phyloP scores from a whole-genome alignment of 2,797 vertebrate species.

The Gila robusta region DNA sequence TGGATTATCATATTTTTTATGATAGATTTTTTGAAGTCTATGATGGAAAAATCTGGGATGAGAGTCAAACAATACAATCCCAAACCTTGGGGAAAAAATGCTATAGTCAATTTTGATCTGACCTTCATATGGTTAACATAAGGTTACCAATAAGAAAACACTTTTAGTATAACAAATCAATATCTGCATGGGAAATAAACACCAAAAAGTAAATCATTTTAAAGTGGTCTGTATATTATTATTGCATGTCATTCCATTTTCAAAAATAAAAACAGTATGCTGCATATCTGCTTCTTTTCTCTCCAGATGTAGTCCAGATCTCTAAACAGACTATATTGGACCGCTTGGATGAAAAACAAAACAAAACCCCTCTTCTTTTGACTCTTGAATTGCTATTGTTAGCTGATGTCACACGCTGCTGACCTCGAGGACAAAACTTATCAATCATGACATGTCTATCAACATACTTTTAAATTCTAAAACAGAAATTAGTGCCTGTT shows the following conservation, averaged over 20 bases:
- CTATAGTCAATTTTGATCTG: not conserved
- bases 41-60: not conserved
- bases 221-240: not conserved
- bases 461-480: slow-evolving; percentile 29
- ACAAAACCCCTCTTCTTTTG: not conserved
- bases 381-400: slow-evolving; percentile 11
- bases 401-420: not conserved
- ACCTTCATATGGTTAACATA: not conserved
- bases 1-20: not conserved
- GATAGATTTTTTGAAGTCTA: not conserved
- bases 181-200: not conserved
- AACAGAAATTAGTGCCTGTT: slow-evolving; percentile 29
- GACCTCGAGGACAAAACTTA: slow-evolving; percentile 7
- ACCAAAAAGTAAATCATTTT: not conserved
- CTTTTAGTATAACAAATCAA: not conserved
- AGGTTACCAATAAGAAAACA: not conserved
- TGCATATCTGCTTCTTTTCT: not conserved
- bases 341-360: not conserved
- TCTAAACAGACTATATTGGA: not conserved
- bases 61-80: not conserved
- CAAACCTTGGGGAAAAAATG: not conserved
- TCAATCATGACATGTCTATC: slow-evolving; percentile 26
- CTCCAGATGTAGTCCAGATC: not conserved
- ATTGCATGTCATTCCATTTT: not conserved
- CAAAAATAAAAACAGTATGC: not conserved